Percentiles rank a stretch among this genome's conserved stretches.
Conservation (phyloP, 2,113 vertebrate genomes). For the Stigmatopora nigra region DNA sequence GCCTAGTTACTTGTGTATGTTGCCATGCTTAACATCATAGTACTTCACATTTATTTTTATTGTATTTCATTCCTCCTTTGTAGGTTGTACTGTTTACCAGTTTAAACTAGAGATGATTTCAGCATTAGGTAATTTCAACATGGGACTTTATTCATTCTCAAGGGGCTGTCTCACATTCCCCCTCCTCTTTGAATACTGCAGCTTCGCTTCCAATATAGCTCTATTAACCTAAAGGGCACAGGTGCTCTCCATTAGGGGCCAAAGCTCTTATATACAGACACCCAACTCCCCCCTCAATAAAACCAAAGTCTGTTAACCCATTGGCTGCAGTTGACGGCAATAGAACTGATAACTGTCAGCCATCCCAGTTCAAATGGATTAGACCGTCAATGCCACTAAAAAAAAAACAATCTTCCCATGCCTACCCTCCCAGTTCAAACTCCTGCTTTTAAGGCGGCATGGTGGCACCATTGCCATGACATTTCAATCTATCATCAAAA, state of each 20-base stretch:
- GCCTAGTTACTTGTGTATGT: background rate
- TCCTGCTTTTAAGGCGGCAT: slow-evolving; percentile 18
- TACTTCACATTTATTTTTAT: background rate
- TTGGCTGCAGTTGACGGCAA: too few relatives aligned
- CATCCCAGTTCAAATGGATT: too few relatives aligned
- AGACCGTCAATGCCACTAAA: too few relatives aligned
- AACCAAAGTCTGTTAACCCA: slow-evolving; percentile 11
- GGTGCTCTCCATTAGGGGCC: slow-evolving; percentile 59
- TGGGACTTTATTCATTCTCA: slow-evolving; percentile 23
- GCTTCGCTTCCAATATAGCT: slow-evolving; percentile 48
- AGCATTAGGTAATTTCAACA: slow-evolving; percentile 34
- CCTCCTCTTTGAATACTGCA: slow-evolving; percentile 31
- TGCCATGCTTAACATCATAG: slow-evolving; percentile 5
- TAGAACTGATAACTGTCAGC: too few relatives aligned
- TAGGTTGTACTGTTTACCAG: slow-evolving; percentile 7
- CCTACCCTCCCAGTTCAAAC: background rate
- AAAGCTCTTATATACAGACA: slow-evolving; percentile 47
- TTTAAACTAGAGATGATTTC: slow-evolving; percentile 24
- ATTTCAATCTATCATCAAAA: slow-evolving; percentile 63
- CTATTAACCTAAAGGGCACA: slow-evolving; percentile 60
- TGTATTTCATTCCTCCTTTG: slow-evolving; percentile 6
- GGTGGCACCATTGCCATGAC: slow-evolving; percentile 50
- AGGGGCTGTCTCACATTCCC: slow-evolving; percentile 28
- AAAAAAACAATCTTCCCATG: too few relatives aligned
- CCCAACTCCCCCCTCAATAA: slow-evolving; percentile 24